Conservation (phyloP, 2,113 vertebrate species). For the Riparia riparia region DNA sequence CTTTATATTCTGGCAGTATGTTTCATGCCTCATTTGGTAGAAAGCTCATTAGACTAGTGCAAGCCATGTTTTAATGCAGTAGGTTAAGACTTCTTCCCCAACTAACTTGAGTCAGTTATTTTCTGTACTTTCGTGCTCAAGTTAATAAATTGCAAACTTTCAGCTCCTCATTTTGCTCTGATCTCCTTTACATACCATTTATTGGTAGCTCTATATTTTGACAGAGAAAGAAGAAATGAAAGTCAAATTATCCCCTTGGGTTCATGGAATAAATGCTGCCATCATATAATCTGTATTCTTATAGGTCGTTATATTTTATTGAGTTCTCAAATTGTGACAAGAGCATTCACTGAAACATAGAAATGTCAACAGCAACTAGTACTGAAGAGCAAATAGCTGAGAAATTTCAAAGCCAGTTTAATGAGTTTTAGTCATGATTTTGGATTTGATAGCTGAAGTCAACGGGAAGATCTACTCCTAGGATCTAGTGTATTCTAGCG, state of each 20-base stretch:
- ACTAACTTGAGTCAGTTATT: slow-evolving; percentile 68
- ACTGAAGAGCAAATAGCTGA: neutral
- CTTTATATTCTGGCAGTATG: slow-evolving; percentile 73
- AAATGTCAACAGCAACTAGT: neutral
- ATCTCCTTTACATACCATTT: slow-evolving; percentile 68
- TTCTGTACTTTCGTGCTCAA: slow-evolving; percentile 68
- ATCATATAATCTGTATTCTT: slow-evolving; percentile 47
- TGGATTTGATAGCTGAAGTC: neutral
- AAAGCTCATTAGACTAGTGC: slow-evolving; percentile 77
- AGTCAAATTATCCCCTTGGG: slow-evolving; percentile 70
- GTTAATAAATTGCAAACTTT: slow-evolving; percentile 72
- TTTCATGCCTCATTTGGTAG: slow-evolving; percentile 79
- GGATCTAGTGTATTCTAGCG: neutral
- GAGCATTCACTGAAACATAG: slow-evolving; percentile 9
- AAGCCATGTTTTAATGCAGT: slow-evolving; percentile 70
- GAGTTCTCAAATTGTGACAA: slow-evolving; percentile 54
- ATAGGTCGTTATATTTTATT: slow-evolving; percentile 40
- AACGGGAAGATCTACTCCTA: neutral
- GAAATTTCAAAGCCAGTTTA: neutral
- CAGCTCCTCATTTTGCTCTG: slow-evolving; percentile 53
- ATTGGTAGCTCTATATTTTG: slow-evolving; percentile 51
- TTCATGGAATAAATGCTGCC: slow-evolving; percentile 47
- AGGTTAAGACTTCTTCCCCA: slow-evolving; percentile 68
- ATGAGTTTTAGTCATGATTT: neutral
- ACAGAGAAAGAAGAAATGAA: slow-evolving; percentile 57